Evolutionary conservation across 2,888 invertebrate species (phyloP).

Genomic region (Lasioglossum oenotherae): DNA sequence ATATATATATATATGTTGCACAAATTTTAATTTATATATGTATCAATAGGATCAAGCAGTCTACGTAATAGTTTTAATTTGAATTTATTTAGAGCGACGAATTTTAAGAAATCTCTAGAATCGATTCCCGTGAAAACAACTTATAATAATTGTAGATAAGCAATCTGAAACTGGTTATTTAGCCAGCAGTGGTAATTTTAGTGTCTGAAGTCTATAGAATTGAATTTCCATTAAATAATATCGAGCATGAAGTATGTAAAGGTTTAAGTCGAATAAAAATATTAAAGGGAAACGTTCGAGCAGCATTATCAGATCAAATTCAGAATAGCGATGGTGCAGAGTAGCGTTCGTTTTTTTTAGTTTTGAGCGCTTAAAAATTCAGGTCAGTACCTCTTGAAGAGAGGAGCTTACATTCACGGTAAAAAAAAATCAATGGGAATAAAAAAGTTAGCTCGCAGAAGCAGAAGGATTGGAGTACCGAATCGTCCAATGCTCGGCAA

Average conservation of each 20-base stretch:
- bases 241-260: not conserved
- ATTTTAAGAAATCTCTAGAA: not conserved
- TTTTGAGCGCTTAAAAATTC: not conserved
- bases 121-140: not conserved
- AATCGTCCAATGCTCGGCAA: not conserved
- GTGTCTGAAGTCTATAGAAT: not conserved
- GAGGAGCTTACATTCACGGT: not conserved
- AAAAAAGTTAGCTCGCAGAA: not conserved
- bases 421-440: not conserved
- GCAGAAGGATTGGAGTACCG: not conserved
- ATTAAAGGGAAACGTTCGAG: not conserved
- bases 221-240: not conserved
- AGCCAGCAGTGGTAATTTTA: no score
- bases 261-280: not conserved
- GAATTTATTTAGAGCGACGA: not conserved
- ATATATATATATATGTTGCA: no score
- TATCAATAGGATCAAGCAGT: not conserved
- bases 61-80: not conserved
- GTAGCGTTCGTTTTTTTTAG: not conserved
- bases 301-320: not conserved
- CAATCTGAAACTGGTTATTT: no score
- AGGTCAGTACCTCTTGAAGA: not conserved
- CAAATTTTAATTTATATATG: not conserved
- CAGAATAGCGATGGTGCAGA: not conserved
- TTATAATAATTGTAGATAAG: not conserved